phyloP scores from a whole-genome alignment of 2,888 invertebrate species.

The Mechanitis mazaeus region DNA sequence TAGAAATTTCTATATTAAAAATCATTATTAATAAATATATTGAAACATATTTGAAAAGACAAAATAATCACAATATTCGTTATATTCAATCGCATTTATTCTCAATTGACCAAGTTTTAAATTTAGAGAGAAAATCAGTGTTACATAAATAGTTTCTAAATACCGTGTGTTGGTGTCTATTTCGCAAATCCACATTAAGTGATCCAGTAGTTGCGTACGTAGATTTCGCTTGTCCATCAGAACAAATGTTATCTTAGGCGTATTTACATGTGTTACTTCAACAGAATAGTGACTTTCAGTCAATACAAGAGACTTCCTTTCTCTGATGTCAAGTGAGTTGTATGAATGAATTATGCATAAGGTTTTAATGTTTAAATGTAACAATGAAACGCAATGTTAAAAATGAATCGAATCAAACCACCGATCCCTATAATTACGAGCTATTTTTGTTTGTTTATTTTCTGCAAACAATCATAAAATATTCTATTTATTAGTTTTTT shows the following conservation, averaged over 20 bases:
- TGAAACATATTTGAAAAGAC: too few relatives aligned
- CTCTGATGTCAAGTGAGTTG: slow-evolving; percentile 45
- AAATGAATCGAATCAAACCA: slow-evolving; percentile 17
- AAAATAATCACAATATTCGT: too few relatives aligned
- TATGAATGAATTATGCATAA: slow-evolving; percentile 40
- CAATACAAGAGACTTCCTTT: slow-evolving; percentile 49
- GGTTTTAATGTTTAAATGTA: slow-evolving; percentile 34
- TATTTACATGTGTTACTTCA: slow-evolving; percentile 32
- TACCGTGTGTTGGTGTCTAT: not conserved
- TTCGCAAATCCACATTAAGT: not conserved
- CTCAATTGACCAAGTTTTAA: too few relatives aligned
- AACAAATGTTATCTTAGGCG: slow-evolving; percentile 29
- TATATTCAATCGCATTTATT: too few relatives aligned
- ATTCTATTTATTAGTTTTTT: too few relatives aligned
- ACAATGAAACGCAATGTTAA: slow-evolving; percentile 25
- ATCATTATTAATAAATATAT: too few relatives aligned
- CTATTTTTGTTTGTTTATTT: too few relatives aligned
- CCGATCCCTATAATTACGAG: too few relatives aligned
- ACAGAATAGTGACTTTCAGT: slow-evolving; percentile 37
- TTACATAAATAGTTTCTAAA: slow-evolving; percentile 1
- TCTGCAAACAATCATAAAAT: too few relatives aligned
- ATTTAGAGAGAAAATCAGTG: too few relatives aligned
- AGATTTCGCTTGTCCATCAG: slow-evolving; percentile 24
- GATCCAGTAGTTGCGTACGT: slow-evolving; percentile 7
- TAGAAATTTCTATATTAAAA: too few relatives aligned